phyloP scores from a whole-genome alignment of 2,888 invertebrate genomes.

The Andrena haemorrhoa region DNA sequence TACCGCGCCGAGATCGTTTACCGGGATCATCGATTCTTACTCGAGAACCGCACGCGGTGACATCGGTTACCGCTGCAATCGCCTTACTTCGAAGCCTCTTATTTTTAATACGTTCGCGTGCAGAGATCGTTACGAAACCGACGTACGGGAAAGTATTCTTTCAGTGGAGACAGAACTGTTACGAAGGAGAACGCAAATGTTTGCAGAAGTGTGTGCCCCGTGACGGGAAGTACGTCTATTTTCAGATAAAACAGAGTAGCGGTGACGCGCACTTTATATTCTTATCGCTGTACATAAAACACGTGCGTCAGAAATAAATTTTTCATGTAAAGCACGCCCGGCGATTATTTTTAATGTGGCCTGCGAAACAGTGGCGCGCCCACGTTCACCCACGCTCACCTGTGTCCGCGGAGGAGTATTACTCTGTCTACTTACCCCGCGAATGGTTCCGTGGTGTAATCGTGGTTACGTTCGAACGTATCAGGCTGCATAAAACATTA shows the following conservation, averaged over 20 bases:
- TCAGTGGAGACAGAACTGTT: background rate
- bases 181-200: background rate
- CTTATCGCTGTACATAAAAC: conserved; percentile 60
- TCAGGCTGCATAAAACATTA: conserved; percentile 39
- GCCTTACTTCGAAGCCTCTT: background rate
- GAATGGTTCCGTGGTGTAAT: background rate
- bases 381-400: background rate
- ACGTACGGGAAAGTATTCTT: background rate
- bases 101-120: no score
- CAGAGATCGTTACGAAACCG: background rate
- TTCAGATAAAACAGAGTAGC: background rate
- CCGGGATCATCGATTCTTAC: background rate
- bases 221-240: background rate
- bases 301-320: conserved; percentile 51
- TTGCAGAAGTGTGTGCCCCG: background rate
- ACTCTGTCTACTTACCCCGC: conserved; percentile 19
- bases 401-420: background rate
- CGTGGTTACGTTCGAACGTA: conserved; percentile 2
- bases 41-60: background rate
- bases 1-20: background rate
- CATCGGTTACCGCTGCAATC: background rate
- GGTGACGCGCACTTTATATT: conserved; percentile 48
- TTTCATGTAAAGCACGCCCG: conserved; percentile 45
- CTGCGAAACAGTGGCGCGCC: background rate
- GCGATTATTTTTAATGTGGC: conserved; percentile 12